Percentiles rank a stretch among this genome's conserved stretches.
Evolutionary conservation across 2,888 invertebrate genomes (phyloP).

Genomic region (Didymodactylos carnosus): DNA sequence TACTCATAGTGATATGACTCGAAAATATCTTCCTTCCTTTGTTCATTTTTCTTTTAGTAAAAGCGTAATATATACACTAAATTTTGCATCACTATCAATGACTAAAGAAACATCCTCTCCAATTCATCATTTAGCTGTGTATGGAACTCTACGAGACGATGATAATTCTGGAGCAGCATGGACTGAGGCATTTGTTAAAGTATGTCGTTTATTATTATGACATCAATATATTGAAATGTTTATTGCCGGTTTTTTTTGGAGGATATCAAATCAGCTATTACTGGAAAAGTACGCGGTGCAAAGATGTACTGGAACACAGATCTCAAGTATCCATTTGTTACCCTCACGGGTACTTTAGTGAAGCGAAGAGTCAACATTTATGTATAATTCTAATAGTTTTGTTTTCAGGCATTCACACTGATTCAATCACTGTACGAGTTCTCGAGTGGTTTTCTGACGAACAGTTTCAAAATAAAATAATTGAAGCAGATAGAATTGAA

Average conservation of each 20-base stretch:
- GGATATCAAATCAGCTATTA: neutral
- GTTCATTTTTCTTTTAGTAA: too few relatives aligned
- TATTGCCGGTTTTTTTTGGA: neutral
- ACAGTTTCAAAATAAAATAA: neutral
- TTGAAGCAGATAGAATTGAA: neutral
- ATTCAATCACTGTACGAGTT: neutral
- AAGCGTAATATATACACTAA: too few relatives aligned
- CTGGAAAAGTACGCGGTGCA: neutral
- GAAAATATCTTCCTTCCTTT: too few relatives aligned
- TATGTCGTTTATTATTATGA: neutral
- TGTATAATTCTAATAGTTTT: too few relatives aligned
- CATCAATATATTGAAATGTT: too few relatives aligned
- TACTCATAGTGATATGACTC: too few relatives aligned
- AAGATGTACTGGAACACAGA: neutral
- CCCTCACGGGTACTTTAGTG: neutral
- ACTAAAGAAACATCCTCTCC: neutral
- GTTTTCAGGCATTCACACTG: neutral
- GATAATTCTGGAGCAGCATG: neutral
- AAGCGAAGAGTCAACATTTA: neutral
- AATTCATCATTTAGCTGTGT: neutral
- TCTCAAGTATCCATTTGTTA: neutral
- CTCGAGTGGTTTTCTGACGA: neutral
- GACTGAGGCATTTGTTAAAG: neutral
- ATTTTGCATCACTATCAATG: too few relatives aligned
- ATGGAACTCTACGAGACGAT: neutral